These are phyloP conservation scores for Drosophila infuscata DNA, from an alignment of 2,888 invertebrate species.

Conservation along the genomic window DNA sequence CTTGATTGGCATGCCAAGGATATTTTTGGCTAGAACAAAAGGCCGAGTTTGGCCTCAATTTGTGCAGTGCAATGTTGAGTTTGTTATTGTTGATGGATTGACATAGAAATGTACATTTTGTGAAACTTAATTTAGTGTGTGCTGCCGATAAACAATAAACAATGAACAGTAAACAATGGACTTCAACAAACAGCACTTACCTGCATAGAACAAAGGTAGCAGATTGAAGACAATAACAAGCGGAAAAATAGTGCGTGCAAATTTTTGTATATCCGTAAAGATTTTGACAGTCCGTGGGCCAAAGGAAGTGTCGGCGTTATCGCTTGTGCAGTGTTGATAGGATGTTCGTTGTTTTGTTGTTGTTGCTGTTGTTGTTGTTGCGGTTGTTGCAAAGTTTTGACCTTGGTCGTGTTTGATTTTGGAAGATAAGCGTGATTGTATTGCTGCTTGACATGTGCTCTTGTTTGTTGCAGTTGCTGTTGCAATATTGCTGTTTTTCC, in stretches of 20 bases:
- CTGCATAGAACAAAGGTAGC: constrained; percentile 85
- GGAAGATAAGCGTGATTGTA: constrained; percentile 83
- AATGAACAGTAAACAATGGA: constrained; percentile 19
- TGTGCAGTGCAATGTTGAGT: constrained; percentile 17
- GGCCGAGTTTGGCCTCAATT: constrained; percentile 18
- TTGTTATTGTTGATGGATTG: constrained; percentile 11
- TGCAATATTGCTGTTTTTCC: not conserved
- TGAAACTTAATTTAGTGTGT: constrained; percentile 33
- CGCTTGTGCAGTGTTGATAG: constrained; percentile 53
- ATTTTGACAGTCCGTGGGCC: constrained; percentile 62
- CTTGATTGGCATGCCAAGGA: constrained; percentile 42
- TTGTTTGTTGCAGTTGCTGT: constrained; percentile 21
- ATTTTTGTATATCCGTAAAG: constrained; percentile 82
- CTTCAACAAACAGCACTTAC: constrained; percentile 70
- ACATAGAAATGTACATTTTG: constrained; percentile 8
- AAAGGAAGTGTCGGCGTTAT: constrained; percentile 44
- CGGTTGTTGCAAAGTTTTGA: constrained; percentile 39
- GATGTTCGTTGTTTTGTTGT: constrained; percentile 66
- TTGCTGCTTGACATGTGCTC: constrained; percentile 51
- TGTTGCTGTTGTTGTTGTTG: constrained; percentile 38
- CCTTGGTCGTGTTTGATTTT: constrained; percentile 64
- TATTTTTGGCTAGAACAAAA: constrained; percentile 15
- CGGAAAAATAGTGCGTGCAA: constrained; percentile 83
- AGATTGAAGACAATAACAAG: constrained; percentile 85
- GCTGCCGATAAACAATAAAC: constrained; percentile 28